Conservation (phyloP, 2,797 vertebrate genomes). For the Pseudochirops corinnae region DNA sequence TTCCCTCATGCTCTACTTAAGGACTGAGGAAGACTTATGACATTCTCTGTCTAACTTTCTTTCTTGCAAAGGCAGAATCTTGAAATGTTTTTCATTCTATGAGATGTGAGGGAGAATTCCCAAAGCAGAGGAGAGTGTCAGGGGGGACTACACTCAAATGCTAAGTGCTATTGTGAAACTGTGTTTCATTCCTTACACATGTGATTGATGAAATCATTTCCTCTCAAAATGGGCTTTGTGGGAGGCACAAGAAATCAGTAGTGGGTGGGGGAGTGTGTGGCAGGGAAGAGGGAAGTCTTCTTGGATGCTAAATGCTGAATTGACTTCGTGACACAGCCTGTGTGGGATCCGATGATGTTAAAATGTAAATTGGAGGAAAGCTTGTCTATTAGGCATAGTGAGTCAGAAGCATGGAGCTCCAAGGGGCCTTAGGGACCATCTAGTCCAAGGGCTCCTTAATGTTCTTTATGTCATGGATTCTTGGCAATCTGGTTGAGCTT, state of each 20-base stretch:
- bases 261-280: conserved; percentile 26
- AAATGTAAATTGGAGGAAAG: conserved; percentile 60
- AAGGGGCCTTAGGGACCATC: background rate
- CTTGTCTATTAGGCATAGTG: conserved; percentile 61
- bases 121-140: conserved; percentile 52
- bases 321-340: background rate
- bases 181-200: conserved; percentile 74
- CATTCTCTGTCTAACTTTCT: conserved; percentile 70
- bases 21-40: conserved; percentile 57
- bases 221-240: conserved; percentile 69
- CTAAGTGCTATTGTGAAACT: conserved; percentile 63
- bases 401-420: background rate
- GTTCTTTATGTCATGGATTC: background rate
- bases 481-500: background rate
- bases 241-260: conserved; percentile 67
- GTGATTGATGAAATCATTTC: conserved; percentile 46
- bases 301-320: conserved; percentile 69
- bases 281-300: conserved; percentile 18
- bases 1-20: conserved; percentile 58
- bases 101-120: conserved; percentile 75
- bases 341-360: conserved; percentile 61
- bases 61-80: conserved; percentile 69
- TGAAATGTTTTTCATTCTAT: conserved; percentile 56
- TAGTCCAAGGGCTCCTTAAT: background rate
- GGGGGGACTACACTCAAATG: conserved; percentile 46